Base-by-base conservation (phyloP, 2,113 vertebrate species). In the Formicarius rufipectus region DNA sequence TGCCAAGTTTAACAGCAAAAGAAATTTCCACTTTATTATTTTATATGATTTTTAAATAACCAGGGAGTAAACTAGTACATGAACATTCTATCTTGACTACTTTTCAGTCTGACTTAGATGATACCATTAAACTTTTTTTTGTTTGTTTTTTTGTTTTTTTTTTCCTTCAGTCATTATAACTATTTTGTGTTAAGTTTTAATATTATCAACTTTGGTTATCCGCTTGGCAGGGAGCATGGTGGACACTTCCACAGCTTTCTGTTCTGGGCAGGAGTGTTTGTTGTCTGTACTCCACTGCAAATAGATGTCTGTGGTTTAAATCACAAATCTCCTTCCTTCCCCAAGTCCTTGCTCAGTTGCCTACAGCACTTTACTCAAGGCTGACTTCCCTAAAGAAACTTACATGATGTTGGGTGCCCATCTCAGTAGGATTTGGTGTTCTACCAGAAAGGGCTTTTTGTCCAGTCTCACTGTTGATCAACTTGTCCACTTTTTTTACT, bases 1-100 rank as follows among this genome's bases (percentile, higher is more conserved):
- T 94, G 81, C 33, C 52, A 71, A 74, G n/a, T 60, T 77, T 71
- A 80, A 40, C 58, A 87, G n/a, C 35, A 56, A 59, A 80, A 92
- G 20, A 78, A 30, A 64, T 76, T 94, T 72, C 76, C 8, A n/a
- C 10, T 66, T 80, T 21, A 14, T 14, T 25, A 49, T 79, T 87
- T 74, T 55, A 10, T 75, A 47, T 67, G 24, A 35, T 55, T 92
- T 82, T 85, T 87, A 79, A 3, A 15, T 88, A 56, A 62, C 53
- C 3, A 0, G 25, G 33, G 28, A 85, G 21, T 80, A 77, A 84
- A 69, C 10, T 35, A 53, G 16, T 40, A 6, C 40, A 59, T 45
- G 27, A 55, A 35, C 18, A 5, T 71, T 86, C 6, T 21, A 13
- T 68, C 39, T 75, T 72, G 35, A 67, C 15, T 44, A 27, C 22